A percentile compares a stretch with the other conserved stretches of the same genome.
Conservation (phyloP, 2,888 invertebrate species). For the Pammene fasciana region DNA sequence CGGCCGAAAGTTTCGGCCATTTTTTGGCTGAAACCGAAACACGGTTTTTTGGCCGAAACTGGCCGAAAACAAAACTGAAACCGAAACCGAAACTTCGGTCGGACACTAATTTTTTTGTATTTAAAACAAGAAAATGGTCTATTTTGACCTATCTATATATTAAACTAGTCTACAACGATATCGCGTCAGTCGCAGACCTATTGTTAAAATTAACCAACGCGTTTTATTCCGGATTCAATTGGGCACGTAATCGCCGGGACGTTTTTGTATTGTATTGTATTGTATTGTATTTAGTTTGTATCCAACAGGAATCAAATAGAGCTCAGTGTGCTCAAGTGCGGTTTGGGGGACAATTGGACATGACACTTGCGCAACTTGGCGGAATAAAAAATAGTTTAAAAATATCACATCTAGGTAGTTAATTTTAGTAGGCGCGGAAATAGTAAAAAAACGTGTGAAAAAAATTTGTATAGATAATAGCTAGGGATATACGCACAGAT, state of each 20-base stretch:
- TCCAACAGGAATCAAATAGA: conserved; percentile 42
- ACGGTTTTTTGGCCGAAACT: too few species aligned
- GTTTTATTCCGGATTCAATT: conserved; percentile 57
- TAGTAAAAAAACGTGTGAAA: too few species aligned
- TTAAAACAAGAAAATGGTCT: too few species aligned
- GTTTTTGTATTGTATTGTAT: conserved; percentile 34
- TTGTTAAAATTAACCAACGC: conserved; percentile 63
- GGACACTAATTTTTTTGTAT: too few species aligned
- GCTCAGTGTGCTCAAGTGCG: conserved; percentile 21
- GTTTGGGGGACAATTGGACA: conserved; percentile 11
- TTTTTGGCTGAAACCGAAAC: too few species aligned
- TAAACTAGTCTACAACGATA: conserved; percentile 37
- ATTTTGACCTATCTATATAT: conserved; percentile 15
- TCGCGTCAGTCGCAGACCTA: conserved; percentile 36
- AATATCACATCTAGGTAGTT: too few species aligned
- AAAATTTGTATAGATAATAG: too few species aligned
- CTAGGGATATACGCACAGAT: too few species aligned
- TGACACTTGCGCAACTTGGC: conserved; percentile 12
- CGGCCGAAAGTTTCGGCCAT: too few species aligned
- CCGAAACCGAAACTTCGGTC: too few species aligned
- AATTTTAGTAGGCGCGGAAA: not conserved
- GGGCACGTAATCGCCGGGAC: conserved; percentile 51
- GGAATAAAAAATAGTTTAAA: conserved; percentile 1
- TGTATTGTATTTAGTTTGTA: conserved; percentile 27
- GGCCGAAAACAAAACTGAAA: too few species aligned